A percentile compares a stretch with the other conserved stretches of the same genome.
Evolutionary conservation across 2,113 vertebrate species (phyloP).

Genomic region (Solea senegalensis): DNA sequence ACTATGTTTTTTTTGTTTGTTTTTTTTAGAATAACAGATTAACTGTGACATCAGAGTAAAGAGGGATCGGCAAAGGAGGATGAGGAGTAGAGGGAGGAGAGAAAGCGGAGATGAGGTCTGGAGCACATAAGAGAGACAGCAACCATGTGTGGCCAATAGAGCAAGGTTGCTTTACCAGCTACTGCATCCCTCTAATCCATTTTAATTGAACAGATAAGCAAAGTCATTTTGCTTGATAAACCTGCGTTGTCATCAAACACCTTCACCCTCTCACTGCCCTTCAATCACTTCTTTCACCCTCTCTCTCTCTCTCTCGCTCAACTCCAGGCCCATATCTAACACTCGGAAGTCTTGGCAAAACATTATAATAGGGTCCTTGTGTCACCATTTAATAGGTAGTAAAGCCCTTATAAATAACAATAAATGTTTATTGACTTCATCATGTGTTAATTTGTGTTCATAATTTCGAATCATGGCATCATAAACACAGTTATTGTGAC

Average conservation of each 20-base stretch:
- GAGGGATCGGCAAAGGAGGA: slow-evolving; percentile 15
- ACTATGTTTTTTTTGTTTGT: slow-evolving; percentile 23
- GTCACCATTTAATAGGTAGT: no score
- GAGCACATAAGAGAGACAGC: slow-evolving; percentile 23
- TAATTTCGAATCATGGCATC: no score
- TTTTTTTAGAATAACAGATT: slow-evolving; percentile 60
- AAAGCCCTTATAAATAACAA: no score
- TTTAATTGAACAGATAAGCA: slow-evolving; percentile 76
- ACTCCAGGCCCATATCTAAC: neutral
- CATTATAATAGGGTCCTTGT: no score
- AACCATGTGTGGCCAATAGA: slow-evolving; percentile 50
- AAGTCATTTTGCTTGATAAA: slow-evolving; percentile 70
- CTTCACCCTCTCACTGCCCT: slow-evolving; percentile 35
- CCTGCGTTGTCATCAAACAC: slow-evolving; percentile 64
- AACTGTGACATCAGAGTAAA: slow-evolving; percentile 61
- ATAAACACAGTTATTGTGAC: no score
- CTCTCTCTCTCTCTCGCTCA: neutral
- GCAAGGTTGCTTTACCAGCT: slow-evolving; percentile 63
- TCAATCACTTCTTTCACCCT: neutral
- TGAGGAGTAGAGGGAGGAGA: slow-evolving; percentile 4
- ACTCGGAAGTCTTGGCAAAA: neutral
- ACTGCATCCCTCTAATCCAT: slow-evolving; percentile 58
- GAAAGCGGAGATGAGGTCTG: slow-evolving; percentile 14
- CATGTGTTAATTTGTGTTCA: no score
- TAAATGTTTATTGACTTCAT: no score